Evolutionary conservation across 2,888 invertebrate species (phyloP).

Genomic region (Pherbina coryleti): DNA sequence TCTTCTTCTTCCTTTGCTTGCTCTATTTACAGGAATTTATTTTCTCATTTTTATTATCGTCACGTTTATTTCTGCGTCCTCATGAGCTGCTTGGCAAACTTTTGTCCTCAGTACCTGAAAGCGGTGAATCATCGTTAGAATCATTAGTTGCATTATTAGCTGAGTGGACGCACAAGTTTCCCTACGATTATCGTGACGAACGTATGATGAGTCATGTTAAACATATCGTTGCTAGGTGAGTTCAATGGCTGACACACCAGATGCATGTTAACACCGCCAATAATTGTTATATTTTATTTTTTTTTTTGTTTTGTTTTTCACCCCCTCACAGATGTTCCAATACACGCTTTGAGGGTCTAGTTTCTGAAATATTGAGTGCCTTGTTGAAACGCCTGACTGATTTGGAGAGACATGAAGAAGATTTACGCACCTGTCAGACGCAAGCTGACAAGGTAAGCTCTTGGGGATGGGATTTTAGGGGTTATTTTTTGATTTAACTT

Average conservation of each 20-base stretch:
- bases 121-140: slow-evolving; percentile 64
- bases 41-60: slow-evolving; percentile 69
- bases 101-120: slow-evolving; percentile 67
- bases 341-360: slow-evolving; percentile 68
- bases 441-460: slow-evolving; percentile 62
- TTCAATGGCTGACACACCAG: slow-evolving; percentile 16
- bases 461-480: not conserved
- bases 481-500: not conserved
- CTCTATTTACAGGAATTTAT: slow-evolving; percentile 65
- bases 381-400: slow-evolving; percentile 70
- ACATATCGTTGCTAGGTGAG: slow-evolving; percentile 70
- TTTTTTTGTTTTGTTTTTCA: not conserved
- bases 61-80: slow-evolving; percentile 69
- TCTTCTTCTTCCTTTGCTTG: slow-evolving; percentile 13
- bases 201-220: slow-evolving; percentile 70
- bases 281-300: not conserved
- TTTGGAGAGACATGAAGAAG: slow-evolving; percentile 69
- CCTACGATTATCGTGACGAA: slow-evolving; percentile 70
- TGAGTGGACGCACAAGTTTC: slow-evolving; percentile 69
- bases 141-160: slow-evolving; percentile 66
- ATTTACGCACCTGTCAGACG: slow-evolving; percentile 68
- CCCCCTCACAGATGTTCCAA: slow-evolving; percentile 64
- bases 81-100: slow-evolving; percentile 68
- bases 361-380: slow-evolving; percentile 70
- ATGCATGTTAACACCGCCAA: not conserved